phyloP scores from a whole-genome alignment of 1,140 invertebrate genomes.

The Meteorus sp. region DNA sequence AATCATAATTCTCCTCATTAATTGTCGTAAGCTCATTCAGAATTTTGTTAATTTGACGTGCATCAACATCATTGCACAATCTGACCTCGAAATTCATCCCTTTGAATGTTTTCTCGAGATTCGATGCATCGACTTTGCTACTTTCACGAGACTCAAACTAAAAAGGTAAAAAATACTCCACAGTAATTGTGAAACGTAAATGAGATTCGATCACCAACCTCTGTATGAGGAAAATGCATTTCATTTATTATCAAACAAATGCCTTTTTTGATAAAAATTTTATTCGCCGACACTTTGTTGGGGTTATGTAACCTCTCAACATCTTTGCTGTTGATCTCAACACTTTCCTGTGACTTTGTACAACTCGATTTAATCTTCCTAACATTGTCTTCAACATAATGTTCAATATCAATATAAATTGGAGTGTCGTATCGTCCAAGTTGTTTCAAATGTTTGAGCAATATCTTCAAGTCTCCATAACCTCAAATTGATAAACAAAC shows the following conservation, averaged over 20 bases:
- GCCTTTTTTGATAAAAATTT: conserved; percentile 5
- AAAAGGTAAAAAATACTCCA: background rate
- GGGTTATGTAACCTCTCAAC: background rate
- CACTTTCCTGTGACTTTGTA: background rate
- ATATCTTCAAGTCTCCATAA: background rate
- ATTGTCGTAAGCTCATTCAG: background rate
- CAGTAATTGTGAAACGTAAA: background rate
- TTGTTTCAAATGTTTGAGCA: background rate
- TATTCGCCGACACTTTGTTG: no score
- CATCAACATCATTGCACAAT: background rate
- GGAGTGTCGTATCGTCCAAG: background rate
- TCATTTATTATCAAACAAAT: conserved; percentile 10
- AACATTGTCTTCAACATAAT: background rate
- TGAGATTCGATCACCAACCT: background rate
- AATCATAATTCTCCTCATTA: background rate
- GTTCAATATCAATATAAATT: background rate
- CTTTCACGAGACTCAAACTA: conserved; percentile 1
- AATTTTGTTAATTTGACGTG: background rate
- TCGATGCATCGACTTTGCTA: background rate
- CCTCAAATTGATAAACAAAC: background rate
- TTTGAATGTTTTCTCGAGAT: conserved; percentile 1
- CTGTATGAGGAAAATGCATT: background rate
- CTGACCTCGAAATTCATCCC: background rate
- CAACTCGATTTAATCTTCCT: background rate
- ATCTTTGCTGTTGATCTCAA: background rate